Evolutionary conservation across 1,140 invertebrate species (phyloP).

Genomic region (Daktulosphaira vitifoliae): DNA sequence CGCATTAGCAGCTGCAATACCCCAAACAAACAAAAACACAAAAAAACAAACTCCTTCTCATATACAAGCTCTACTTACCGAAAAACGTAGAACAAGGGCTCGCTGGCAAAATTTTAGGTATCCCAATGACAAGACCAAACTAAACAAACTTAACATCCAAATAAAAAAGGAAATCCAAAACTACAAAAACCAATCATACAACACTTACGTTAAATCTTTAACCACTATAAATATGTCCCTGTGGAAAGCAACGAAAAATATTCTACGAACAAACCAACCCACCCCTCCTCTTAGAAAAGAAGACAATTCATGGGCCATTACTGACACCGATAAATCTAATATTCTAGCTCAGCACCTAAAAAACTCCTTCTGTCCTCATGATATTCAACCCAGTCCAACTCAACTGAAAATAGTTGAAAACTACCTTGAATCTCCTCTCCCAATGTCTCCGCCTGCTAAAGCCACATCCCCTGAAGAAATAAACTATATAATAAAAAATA

Average conservation of each 20-base stretch:
- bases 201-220: conserved; percentile 7
- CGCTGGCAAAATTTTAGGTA: background rate
- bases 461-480: background rate
- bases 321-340: background rate
- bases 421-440: background rate
- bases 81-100: background rate
- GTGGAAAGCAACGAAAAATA: conserved; percentile 12
- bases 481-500: background rate
- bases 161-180: conserved; percentile 14
- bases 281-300: background rate
- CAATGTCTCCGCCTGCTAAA: background rate
- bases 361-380: background rate
- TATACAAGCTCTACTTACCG: background rate
- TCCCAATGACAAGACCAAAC: background rate
- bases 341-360: conserved; percentile 4
- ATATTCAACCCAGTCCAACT: background rate
- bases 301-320: conserved; percentile 4
- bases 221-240: conserved; percentile 6
- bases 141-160: background rate
- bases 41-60: background rate
- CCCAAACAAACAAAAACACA: background rate
- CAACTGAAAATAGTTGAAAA: conserved; percentile 7
- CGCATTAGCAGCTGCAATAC: background rate
- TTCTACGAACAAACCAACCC: background rate
- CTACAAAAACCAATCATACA: background rate